Evolutionary conservation across 2,797 vertebrate species (phyloP).

Genomic region (Orestias chungarensis): DNA sequence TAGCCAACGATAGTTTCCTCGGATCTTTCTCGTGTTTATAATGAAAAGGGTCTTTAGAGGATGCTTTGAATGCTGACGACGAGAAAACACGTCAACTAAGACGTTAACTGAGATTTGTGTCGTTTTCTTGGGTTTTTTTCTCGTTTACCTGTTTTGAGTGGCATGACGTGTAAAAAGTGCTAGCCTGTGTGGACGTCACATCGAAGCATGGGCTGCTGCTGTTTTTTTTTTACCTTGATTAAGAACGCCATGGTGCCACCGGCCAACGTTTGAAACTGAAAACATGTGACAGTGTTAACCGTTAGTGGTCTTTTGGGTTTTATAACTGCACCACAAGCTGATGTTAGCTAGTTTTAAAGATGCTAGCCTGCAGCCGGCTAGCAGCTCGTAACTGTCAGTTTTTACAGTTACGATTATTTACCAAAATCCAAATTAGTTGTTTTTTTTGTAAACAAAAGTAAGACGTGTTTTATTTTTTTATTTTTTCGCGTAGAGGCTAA

Average conservation of each 20-base stretch:
- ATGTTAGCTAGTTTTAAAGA: background rate
- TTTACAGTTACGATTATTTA: background rate
- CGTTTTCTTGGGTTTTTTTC: background rate
- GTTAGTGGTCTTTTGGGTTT: background rate
- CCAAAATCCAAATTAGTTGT: background rate
- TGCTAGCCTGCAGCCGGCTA: background rate
- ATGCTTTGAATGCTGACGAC: conserved; percentile 40
- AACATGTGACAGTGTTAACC: background rate
- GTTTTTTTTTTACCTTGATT: background rate
- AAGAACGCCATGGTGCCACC: background rate
- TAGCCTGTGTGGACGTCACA: conserved; percentile 36
- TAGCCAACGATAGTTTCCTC: conserved; percentile 13
- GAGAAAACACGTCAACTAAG: background rate
- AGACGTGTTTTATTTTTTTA: background rate
- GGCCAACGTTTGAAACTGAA: background rate
- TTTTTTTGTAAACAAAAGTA: background rate
- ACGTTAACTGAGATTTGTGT: conserved; percentile 18
- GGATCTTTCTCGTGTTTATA: conserved; percentile 27
- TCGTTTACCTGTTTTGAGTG: conserved; percentile 1
- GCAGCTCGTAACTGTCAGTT: background rate
- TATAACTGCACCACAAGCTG: conserved; percentile 21
- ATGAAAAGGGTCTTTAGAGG: conserved; percentile 20
- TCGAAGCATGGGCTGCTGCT: conserved; percentile 11
- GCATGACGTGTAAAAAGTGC: conserved; percentile 34
- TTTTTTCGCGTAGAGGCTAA: background rate